Evolutionary conservation across 53 echinoderm and acorn worm genomes (phyloP).

Genomic region (Henricia sp.): DNA sequence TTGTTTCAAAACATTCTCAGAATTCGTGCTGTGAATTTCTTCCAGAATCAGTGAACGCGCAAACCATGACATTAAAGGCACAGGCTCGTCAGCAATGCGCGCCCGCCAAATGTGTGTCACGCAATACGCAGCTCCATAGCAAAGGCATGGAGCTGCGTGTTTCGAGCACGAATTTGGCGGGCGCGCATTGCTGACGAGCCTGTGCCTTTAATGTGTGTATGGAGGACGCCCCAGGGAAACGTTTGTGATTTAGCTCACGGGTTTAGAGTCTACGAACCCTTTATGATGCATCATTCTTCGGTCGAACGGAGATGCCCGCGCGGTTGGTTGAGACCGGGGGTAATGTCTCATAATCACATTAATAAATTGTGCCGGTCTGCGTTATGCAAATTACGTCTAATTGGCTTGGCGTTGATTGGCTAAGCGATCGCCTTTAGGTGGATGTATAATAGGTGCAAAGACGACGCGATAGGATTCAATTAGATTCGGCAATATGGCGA

Average conservation of each 20-base stretch:
- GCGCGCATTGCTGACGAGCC: too few species aligned
- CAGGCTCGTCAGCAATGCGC: too few species aligned
- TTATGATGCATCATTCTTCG: slow-evolving; percentile 1
- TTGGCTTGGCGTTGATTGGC: slow-evolving; percentile 56
- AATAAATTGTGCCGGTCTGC: neutral
- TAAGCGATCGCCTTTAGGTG: slow-evolving; percentile 8
- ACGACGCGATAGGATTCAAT: slow-evolving; percentile 39
- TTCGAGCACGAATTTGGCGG: too few species aligned
- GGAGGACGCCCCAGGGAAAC: neutral
- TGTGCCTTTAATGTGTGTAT: too few species aligned
- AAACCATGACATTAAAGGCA: too few species aligned
- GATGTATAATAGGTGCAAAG: slow-evolving; percentile 32
- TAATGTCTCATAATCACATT: slow-evolving; percentile 35
- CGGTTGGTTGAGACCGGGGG: neutral
- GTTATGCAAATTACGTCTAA: slow-evolving; percentile 50
- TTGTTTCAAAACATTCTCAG: too few species aligned
- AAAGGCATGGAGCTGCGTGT: too few species aligned
- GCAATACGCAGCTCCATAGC: too few species aligned
- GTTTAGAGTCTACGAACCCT: neutral
- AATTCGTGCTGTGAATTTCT: too few species aligned
- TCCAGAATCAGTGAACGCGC: too few species aligned
- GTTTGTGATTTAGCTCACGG: neutral
- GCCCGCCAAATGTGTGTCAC: too few species aligned
- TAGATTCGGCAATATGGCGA: slow-evolving; percentile 34
- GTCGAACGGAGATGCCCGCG: neutral